Conservation (phyloP, 2,888 invertebrate species). For the Venusia cambrica region DNA sequence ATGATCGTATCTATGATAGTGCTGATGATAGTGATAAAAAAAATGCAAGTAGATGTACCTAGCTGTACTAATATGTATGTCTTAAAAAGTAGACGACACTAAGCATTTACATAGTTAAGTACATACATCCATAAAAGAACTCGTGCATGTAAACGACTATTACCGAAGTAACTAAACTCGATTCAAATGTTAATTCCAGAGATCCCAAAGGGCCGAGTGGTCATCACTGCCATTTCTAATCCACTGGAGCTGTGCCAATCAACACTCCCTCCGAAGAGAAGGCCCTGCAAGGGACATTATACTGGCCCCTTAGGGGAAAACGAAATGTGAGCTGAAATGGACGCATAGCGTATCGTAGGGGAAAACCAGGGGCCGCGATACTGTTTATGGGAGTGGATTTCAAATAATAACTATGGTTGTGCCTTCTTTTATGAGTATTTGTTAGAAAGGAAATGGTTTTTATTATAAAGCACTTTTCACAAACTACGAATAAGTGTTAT, state of each 20-base stretch:
- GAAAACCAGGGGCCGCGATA: slow-evolving; percentile 27
- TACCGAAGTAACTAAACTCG: slow-evolving; percentile 26
- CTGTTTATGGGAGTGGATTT: slow-evolving; percentile 4
- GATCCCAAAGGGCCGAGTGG: slow-evolving; percentile 64
- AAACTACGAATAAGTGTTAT: too few species aligned
- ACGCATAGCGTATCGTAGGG: slow-evolving; percentile 43
- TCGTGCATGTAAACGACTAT: slow-evolving; percentile 13
- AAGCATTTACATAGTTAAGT: too few species aligned
- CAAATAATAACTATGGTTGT: too few species aligned
- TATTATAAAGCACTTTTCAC: too few species aligned
- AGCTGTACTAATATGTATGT: too few species aligned
- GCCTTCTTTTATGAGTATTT: too few species aligned
- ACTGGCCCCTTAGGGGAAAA: slow-evolving; percentile 28
- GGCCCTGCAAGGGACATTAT: slow-evolving; percentile 40
- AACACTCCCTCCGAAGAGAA: slow-evolving; percentile 58
- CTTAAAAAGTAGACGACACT: too few species aligned
- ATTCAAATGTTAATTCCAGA: slow-evolving; percentile 58
- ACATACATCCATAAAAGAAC: too few species aligned
- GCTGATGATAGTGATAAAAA: too few species aligned
- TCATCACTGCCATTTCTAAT: slow-evolving; percentile 65
- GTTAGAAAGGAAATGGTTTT: too few species aligned
- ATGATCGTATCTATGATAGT: too few species aligned
- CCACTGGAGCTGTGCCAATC: slow-evolving; percentile 71
- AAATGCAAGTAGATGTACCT: too few species aligned
- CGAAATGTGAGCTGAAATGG: slow-evolving; percentile 41